phyloP scores from a whole-genome alignment of 2,888 invertebrate genomes.

The Acleris laterana region DNA sequence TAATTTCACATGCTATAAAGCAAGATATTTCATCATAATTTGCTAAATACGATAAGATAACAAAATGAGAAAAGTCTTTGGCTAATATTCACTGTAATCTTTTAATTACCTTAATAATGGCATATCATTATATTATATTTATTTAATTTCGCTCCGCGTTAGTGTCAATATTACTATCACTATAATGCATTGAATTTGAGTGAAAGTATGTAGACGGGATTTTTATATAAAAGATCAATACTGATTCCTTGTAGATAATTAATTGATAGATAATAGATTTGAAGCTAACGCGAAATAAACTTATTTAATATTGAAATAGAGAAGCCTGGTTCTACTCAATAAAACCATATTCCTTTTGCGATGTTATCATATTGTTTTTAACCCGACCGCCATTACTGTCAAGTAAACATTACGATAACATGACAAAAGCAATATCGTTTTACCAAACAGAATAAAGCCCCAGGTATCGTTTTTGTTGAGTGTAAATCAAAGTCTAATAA shows the following conservation, averaged over 20 bases:
- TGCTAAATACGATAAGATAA: neutral
- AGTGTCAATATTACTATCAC: slow-evolving; percentile 17
- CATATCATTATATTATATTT: slow-evolving; percentile 11
- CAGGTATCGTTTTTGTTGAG: too few relatives aligned
- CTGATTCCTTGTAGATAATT: neutral
- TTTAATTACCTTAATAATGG: neutral
- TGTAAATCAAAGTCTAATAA: too few relatives aligned
- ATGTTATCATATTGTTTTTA: too few relatives aligned
- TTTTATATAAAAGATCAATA: neutral
- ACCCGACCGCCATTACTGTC: too few relatives aligned
- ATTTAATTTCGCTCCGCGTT: slow-evolving; percentile 8
- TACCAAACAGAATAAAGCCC: too few relatives aligned
- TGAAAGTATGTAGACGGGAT: slow-evolving; percentile 19
- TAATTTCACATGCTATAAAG: too few relatives aligned
- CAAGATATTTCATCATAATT: neutral
- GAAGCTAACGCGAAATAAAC: too few relatives aligned
- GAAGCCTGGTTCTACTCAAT: too few relatives aligned
- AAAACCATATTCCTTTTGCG: too few relatives aligned
- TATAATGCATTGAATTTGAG: slow-evolving; percentile 3
- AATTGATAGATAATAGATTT: neutral
- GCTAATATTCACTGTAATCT: neutral
- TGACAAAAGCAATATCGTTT: too few relatives aligned
- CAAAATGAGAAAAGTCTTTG: neutral
- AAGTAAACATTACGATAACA: too few relatives aligned
- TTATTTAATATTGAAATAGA: too few relatives aligned